These are phyloP conservation scores for Spialia ferax DNA, from an alignment of 2,888 invertebrate species.

Conservation along the genomic window DNA sequence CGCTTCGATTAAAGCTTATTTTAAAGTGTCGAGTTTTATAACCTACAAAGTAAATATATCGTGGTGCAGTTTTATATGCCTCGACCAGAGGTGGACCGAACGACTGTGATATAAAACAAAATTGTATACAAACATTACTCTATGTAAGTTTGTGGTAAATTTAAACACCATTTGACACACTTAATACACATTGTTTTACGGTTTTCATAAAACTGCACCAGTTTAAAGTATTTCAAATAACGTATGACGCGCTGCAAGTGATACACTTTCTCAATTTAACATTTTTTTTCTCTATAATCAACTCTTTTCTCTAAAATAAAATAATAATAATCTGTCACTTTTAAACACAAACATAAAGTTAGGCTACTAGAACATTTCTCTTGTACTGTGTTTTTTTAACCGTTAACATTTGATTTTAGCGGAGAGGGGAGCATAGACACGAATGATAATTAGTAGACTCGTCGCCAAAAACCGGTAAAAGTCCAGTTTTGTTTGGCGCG, in stretches of 20 bases:
- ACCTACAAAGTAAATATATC: constrained; percentile 54
- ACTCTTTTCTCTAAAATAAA: constrained; percentile 46
- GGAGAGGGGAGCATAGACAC: constrained; percentile 83
- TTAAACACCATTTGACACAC: constrained; percentile 17
- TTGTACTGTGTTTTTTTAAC: constrained; percentile 60
- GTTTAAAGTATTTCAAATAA: constrained; percentile 56
- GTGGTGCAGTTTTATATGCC: constrained; percentile 71
- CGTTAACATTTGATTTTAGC: constrained; percentile 82
- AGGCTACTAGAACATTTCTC: constrained; percentile 22
- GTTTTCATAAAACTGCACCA: constrained; percentile 54
- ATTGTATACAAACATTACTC: constrained; percentile 14
- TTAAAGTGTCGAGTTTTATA: constrained; percentile 62
- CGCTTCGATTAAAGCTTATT: constrained; percentile 76
- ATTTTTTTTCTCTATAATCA: constrained; percentile 51
- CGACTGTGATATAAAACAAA: constrained; percentile 2
- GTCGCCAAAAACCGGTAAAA: constrained; percentile 78
- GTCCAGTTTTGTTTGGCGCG: constrained; percentile 63
- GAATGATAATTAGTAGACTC: constrained; percentile 72
- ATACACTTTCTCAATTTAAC: constrained; percentile 47
- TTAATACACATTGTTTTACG: constrained; percentile 13
- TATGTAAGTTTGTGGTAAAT: background rate
- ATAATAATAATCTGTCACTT: constrained; percentile 24
- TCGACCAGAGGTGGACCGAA: constrained; percentile 17
- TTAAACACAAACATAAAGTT: constrained; percentile 15
- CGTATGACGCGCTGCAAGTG: constrained; percentile 28